These are phyloP conservation scores for Craterocephalus amniculus DNA, from an alignment of 2,797 vertebrate species.

Conservation along the genomic window DNA sequence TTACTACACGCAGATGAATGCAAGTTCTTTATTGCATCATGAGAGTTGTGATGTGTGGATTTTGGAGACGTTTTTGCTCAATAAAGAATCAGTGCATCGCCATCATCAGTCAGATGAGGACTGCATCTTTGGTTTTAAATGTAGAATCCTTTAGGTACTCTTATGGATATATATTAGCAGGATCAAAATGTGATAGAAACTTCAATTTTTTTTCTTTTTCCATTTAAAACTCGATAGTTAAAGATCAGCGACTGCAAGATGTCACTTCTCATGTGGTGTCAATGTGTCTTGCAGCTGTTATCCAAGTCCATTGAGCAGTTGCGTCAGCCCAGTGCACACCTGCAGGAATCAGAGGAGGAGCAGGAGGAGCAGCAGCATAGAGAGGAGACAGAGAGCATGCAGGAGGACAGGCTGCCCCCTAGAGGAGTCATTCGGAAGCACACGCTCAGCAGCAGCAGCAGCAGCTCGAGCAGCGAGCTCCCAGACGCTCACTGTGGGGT, in stretches of 20 bases:
- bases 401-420: constrained; percentile 89
- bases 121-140: background rate
- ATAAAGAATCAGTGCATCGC: background rate
- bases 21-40: background rate
- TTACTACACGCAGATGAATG: background rate
- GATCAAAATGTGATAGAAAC: background rate
- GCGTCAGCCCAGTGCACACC: constrained; percentile 91
- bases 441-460: constrained; percentile 84
- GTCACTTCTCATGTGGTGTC: constrained; percentile 44
- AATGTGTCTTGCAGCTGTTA: constrained; percentile 89
- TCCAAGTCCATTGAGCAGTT: constrained; percentile 98
- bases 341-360: constrained; percentile 96
- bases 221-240: background rate
- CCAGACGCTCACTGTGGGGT: constrained; percentile 84
- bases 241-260: constrained; percentile 21
- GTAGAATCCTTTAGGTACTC: background rate
- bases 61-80: background rate
- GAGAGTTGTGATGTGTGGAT: background rate
- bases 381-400: constrained; percentile 81
- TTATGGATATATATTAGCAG: background rate
- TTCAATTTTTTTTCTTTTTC: background rate
- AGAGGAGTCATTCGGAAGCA: constrained; percentile 85
- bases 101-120: background rate
- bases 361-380: constrained; percentile 74
- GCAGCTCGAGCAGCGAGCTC: constrained; percentile 82